A percentile compares a stretch with the other conserved stretches of the same genome.
phyloP scores from a whole-genome alignment of 2,888 invertebrate genomes.

The Tenthredo amoena region DNA sequence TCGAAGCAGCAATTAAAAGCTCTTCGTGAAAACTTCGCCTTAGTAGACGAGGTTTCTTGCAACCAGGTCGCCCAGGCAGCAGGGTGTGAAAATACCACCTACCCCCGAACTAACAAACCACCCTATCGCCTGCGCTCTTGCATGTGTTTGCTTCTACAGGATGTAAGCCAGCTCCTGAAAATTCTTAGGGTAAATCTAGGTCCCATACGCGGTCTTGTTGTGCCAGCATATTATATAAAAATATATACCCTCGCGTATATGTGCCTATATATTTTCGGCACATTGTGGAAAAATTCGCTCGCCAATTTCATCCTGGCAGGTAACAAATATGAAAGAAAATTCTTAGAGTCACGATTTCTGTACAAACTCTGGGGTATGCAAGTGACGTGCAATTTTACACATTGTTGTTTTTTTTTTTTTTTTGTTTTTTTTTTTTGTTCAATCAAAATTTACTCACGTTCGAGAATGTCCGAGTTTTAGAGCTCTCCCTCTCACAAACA shows the following conservation, averaged over 20 bases:
- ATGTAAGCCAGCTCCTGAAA: neutral
- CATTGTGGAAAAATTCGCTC: conserved; percentile 20
- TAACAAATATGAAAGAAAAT: conserved; percentile 6
- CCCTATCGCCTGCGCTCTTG: neutral
- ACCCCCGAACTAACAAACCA: neutral
- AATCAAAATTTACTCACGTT: neutral
- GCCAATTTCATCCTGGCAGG: neutral
- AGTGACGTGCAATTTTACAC: neutral
- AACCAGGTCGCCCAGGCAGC: neutral
- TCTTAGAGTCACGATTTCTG: neutral
- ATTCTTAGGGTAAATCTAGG: neutral
- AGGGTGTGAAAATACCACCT: conserved; percentile 24
- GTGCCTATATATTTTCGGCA: neutral
- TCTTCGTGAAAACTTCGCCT: conserved; percentile 25
- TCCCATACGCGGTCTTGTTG: neutral
- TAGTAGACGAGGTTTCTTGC: conserved; percentile 11
- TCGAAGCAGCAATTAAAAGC: conserved; percentile 36
- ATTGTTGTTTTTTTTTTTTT: neutral
- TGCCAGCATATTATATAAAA: conserved; percentile 5
- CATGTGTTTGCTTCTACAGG: neutral
- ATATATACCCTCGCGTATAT: neutral
- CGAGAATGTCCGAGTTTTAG: neutral
- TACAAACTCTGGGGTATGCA: neutral
- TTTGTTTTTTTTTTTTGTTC: neutral
- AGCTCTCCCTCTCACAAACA: neutral